phyloP scores from a whole-genome alignment of 2,113 vertebrate genomes.

The Indri indri region DNA sequence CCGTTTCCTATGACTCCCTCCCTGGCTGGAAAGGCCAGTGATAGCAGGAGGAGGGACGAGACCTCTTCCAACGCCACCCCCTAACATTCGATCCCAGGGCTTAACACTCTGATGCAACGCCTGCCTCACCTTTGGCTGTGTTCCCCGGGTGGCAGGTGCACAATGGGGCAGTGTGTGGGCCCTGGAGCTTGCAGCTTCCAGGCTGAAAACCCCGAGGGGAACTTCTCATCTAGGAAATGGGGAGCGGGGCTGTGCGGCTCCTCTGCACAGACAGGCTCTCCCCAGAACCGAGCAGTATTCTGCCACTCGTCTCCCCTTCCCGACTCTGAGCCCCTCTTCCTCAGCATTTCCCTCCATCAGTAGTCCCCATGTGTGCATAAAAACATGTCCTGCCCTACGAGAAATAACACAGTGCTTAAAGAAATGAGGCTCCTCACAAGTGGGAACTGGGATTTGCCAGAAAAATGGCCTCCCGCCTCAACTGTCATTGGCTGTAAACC shows the following conservation, averaged over 20 bases:
- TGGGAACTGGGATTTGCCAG: not conserved
- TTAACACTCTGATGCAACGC: conserved; percentile 48
- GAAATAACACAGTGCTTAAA: not conserved
- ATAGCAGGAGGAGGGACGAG: not conserved
- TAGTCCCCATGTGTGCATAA: not conserved
- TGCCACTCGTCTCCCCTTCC: not conserved
- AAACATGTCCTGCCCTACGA: not conserved
- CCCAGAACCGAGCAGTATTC: not conserved
- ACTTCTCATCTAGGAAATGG: not conserved
- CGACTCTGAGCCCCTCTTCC: not conserved
- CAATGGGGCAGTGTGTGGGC: conserved; percentile 35
- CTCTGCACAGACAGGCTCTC: not conserved
- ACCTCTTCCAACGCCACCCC: not conserved
- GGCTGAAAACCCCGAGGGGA: not conserved
- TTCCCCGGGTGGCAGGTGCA: conserved; percentile 33
- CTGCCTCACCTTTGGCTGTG: not conserved
- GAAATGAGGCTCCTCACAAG: not conserved
- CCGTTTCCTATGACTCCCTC: not conserved
- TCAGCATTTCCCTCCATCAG: not conserved
- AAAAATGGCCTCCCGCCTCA: not conserved
- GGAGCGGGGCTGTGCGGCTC: no score
- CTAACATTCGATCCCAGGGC: conserved; percentile 31
- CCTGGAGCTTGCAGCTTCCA: not conserved
- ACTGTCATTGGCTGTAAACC: not conserved
- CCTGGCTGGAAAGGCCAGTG: conserved; percentile 9